These are phyloP conservation scores for Serinus canaria DNA, from an alignment of 2,113 vertebrate species.

Conservation along the genomic window DNA sequence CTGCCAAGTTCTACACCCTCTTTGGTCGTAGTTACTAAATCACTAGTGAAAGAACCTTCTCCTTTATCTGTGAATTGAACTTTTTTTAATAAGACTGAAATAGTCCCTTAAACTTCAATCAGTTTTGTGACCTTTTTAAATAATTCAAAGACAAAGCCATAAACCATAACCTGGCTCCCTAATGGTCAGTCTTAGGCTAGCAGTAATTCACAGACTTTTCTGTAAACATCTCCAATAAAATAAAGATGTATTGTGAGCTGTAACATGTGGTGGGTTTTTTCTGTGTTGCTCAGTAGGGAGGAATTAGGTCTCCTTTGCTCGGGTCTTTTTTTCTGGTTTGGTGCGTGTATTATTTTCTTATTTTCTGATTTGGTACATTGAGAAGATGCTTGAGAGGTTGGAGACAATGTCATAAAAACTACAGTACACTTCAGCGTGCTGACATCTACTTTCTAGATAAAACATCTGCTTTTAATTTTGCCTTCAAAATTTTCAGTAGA, in stretches of 20 bases:
- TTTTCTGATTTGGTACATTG: neutral
- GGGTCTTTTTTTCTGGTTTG: neutral
- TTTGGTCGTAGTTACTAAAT: slow-evolving; percentile 95
- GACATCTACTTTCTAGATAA: neutral
- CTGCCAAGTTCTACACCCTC: slow-evolving; percentile 92
- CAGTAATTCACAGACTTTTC: slow-evolving; percentile 70
- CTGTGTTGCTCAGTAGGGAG: neutral
- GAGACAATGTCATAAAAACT: neutral
- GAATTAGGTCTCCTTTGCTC: neutral
- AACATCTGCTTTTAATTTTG: neutral
- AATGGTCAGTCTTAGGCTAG: slow-evolving; percentile 58
- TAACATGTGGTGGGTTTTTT: neutral
- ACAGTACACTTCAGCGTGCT: neutral
- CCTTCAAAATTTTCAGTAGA: neutral
- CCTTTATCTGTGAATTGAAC: slow-evolving; percentile 27
- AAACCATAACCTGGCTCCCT: neutral
- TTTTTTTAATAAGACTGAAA: slow-evolving; percentile 48
- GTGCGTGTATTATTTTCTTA: neutral
- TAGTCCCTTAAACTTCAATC: slow-evolving; percentile 47
- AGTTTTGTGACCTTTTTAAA: slow-evolving; percentile 73
- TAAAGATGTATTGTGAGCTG: slow-evolving; percentile 74
- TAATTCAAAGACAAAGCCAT: slow-evolving; percentile 56
- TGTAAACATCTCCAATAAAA: slow-evolving; percentile 75
- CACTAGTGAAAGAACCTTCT: neutral
- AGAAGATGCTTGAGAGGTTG: neutral